These are phyloP conservation scores for Aulostomus chinensis DNA, from an alignment of 2,797 vertebrate genomes.

Conservation along the genomic window DNA sequence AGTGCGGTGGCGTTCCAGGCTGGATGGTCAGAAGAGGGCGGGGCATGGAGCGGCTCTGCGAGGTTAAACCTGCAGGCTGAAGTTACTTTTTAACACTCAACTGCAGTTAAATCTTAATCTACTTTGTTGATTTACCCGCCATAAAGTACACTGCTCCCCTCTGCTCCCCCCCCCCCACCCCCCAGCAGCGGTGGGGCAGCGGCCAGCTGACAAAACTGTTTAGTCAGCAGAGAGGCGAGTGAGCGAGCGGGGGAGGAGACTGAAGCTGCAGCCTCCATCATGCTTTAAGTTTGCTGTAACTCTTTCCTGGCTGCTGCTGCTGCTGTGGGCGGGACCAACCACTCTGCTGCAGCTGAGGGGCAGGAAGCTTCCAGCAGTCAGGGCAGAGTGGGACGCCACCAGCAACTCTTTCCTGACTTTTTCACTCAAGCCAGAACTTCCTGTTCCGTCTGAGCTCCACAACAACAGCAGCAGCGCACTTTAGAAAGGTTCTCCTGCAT, in stretches of 20 bases:
- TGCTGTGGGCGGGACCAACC: slow-evolving; percentile 3
- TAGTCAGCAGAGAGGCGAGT: slow-evolving; percentile 77
- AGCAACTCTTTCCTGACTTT: too few species aligned
- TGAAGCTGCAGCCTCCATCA: slow-evolving; percentile 10
- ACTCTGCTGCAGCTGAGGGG: slow-evolving; percentile 12
- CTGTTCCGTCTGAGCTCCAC: too few species aligned
- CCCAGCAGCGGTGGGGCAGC: slow-evolving; percentile 40
- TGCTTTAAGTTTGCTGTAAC: neutral
- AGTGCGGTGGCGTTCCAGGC: too few species aligned
- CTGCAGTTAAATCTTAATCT: slow-evolving; percentile 39
- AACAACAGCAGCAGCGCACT: too few species aligned
- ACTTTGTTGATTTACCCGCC: slow-evolving; percentile 32
- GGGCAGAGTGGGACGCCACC: too few species aligned
- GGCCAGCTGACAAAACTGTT: slow-evolving; percentile 86
- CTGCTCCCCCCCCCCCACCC: neutral
- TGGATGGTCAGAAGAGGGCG: too few species aligned
- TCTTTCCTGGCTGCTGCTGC: neutral
- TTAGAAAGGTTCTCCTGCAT: too few species aligned
- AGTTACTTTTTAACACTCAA: too few species aligned
- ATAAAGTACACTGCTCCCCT: slow-evolving; percentile 50
- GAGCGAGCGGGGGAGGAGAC: slow-evolving; percentile 5
- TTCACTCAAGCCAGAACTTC: too few species aligned
- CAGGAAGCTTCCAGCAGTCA: slow-evolving; percentile 27
- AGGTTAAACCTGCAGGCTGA: too few species aligned
- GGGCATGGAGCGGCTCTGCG: too few species aligned